phyloP scores from a whole-genome alignment of 1,140 invertebrate species.

The Babylonia areolata region DNA sequence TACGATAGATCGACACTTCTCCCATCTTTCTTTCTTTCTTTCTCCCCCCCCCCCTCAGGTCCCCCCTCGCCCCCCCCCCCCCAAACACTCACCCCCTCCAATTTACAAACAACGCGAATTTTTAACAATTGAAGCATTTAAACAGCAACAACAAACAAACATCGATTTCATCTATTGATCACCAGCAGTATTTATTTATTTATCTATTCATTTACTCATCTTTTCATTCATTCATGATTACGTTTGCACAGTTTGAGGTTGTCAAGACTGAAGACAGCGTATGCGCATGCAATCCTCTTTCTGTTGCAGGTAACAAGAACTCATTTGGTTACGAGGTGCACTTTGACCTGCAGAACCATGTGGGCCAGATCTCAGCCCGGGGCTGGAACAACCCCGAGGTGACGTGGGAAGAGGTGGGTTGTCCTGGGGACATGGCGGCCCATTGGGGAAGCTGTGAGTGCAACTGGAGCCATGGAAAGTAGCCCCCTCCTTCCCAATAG shows the following conservation, averaged over 20 bases:
- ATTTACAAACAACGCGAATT: no score
- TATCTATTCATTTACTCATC: no score
- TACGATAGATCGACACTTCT: no score
- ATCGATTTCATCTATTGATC: background rate
- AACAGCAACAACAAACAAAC: no score
- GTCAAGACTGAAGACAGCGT: no score
- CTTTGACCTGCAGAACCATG: constrained; percentile 62
- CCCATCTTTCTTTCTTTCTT: background rate
- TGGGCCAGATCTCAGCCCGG: constrained; percentile 39
- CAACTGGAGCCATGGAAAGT: constrained; percentile 2
- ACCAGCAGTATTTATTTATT: background rate
- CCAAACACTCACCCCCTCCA: background rate
- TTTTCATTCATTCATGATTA: no score
- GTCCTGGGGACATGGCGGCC: constrained; percentile 35
- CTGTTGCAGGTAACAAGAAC: constrained; percentile 38
- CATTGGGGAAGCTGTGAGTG: constrained; percentile 38
- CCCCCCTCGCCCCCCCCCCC: background rate
- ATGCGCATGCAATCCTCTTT: no score
- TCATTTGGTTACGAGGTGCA: constrained; percentile 59
- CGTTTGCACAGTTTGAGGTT: no score
- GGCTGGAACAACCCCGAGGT: constrained; percentile 64
- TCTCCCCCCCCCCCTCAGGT: background rate
- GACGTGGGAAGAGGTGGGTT: constrained; percentile 56
- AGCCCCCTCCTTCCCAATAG: no score
- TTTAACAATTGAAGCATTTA: no score